Base-by-base conservation (phyloP, 2,113 vertebrate genomes). In the Octodon degus region DNA sequence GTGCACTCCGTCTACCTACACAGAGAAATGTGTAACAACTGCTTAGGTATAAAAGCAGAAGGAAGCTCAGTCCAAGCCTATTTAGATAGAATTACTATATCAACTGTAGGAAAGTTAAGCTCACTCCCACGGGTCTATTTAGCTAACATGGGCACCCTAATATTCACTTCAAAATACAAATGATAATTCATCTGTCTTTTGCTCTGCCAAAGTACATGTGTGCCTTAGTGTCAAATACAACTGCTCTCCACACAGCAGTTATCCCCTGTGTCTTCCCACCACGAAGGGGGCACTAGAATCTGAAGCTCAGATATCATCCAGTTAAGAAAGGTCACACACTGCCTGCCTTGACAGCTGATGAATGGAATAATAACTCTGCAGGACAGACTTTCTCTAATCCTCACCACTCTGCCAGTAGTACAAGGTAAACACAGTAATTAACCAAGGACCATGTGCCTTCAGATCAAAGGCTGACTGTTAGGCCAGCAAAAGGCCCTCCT, bases 1-100 rank as follows among this genome's bases (percentile, higher is more conserved):
- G 99, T 43, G 99, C 99, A 2, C 99, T 99, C 77, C 99, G 98
- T 96, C 99, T 98, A 50, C 99, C 99, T 99, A 98, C 77, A 43
- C 7, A 91, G 60, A 88, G 25, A 20, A 76, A 53, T 0, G 86
- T 14, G 0, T 16, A 24, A 77, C 60, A 68, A 68, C 17, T 91
- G 32, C 32, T 91, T 37, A 58, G 14, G 79, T 32, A 11, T 91
- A 53, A 84, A 79, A 92, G 55, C 32, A n/a, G 40, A 79, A 83
- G 47, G 20, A 47, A 87, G 43, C 70, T 83, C 24, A 83, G 60
- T 27, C 43, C 20, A 60, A 5, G 32, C 80, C 65, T 88, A n/a
- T 43, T 30, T 40, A 60, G 37, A 68, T 7, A 83, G 43, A 30
- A 74, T 83, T 22, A 37, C 32, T 70, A 19, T 9, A 34, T 7